Percentiles rank a stretch among this genome's conserved stretches.
Evolutionary conservation across 2,888 invertebrate genomes (phyloP).

Genomic region (Hypselothyrea guttata): DNA sequence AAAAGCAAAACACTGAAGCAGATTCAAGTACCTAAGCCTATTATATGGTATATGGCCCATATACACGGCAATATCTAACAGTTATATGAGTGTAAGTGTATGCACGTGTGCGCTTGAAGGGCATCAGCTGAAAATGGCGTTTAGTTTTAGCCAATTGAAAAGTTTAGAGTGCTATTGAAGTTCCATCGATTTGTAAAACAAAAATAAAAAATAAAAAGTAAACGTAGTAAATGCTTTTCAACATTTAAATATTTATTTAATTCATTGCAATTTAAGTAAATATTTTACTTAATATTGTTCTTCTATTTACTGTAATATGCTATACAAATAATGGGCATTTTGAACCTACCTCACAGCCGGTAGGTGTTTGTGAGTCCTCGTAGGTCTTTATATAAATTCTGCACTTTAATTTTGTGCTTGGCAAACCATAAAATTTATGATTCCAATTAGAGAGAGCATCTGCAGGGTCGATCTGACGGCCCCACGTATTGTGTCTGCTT

Average conservation of each 20-base stretch:
- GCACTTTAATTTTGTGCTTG: conserved; percentile 22
- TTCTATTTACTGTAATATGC: too few species aligned
- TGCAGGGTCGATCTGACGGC: conserved; percentile 2
- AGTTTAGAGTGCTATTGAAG: background rate
- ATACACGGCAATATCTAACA: conserved; percentile 2
- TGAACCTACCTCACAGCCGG: too few species aligned
- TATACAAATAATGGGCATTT: too few species aligned
- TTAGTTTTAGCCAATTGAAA: background rate
- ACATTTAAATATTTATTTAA: too few species aligned
- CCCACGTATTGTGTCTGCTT: conserved; percentile 5
- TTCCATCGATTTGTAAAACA: background rate
- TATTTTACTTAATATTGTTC: too few species aligned
- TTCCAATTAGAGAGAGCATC: conserved; percentile 28
- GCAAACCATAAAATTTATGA: conserved; percentile 18
- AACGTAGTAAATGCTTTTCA: too few species aligned
- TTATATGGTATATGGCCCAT: conserved; percentile 13
- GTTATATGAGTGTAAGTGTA: background rate
- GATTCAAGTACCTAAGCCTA: conserved; percentile 56
- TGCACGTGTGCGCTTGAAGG: conserved; percentile 9
- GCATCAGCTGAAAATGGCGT: conserved; percentile 25
- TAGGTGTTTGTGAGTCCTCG: too few species aligned
- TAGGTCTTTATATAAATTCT: conserved; percentile 9
- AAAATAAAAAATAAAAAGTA: background rate
- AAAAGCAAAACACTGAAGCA: conserved; percentile 24
- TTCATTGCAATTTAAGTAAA: too few species aligned